Base-by-base conservation (phyloP, 2,797 vertebrate genomes). In the Pseudopleuronectes americanus region DNA sequence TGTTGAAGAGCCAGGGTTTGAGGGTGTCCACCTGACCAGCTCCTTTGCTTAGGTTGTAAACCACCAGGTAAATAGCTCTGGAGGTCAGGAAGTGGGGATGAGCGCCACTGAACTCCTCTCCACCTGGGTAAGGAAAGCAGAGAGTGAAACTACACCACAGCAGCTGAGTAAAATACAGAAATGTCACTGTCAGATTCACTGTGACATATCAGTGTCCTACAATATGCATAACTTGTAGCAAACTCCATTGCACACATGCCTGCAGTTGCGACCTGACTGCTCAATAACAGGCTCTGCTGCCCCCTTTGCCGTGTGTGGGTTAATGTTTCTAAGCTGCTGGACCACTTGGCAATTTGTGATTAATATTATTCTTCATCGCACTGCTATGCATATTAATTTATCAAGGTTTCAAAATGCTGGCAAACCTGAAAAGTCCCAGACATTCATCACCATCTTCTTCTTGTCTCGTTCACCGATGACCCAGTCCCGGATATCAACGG, bases 1-100 rank as follows among this genome's bases (percentile, higher is more conserved):
- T 98, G 88, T 97, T 98, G 85, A 99, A 99, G 72, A 99, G 96
- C 98, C 97, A 99, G 0, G 96, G 97, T 80, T 98, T 99, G 87
- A 99, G 95, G 43, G 95, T 92, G 9, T 99, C 96, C 76, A 99
- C 94, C 82, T 98, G 95, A 49, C 92, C 81, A 64, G 91, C 88
- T 74, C 97, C 98, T 90, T 96, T 97, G 89, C 96, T 99, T 76
- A 98, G 92, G 89, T 99, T 92, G 76, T 96, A 99, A 31, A 99
- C 96, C 57, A 97, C 96, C 59, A 99, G 92, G 87, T 99, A 99
- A 3, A 99, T 89, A 5, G 97, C 96, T 76, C 96, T 93, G 64
- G 95, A 95, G 0, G 96, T 97, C 94, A 99, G 95, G 87, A 99
- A 98, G 79, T 99, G 96, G 52, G 96, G 94, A 38, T 98, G 95